Base-by-base conservation (phyloP, 1,140 invertebrate species). In the Camponotus pennsylvanicus region DNA sequence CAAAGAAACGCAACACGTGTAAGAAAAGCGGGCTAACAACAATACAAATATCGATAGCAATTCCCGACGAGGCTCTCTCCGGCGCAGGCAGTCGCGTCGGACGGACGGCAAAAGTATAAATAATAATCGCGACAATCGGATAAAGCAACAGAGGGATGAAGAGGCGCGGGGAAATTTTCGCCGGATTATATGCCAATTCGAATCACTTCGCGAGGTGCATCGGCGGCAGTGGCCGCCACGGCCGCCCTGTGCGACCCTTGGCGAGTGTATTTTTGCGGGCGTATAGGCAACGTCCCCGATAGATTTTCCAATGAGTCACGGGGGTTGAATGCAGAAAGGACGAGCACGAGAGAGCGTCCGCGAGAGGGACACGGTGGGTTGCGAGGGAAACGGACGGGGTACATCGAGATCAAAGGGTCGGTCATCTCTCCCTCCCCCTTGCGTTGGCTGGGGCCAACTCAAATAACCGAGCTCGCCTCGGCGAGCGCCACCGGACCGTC, bases 361-460 rank as follows among this genome's bases (percentile, higher is more conserved):
- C 87, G 87, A 85, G 86, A 87, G 88, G 85, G 91, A 89, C 87
- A 91, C 86, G 86, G 89, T 86, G 90, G 87, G 80, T 85, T 57
- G 37, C 57, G 89, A 80, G 76, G 78, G 84, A 71, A 82, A 64
- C 59, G 86, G 86, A 79, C 42, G 42, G 61, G 84, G 84, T 79
- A 90, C 88, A 89, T 90, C 92, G 93, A 95, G 94, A 95, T 95
- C 95, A 95, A 95, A 95, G 95, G 93, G 93, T 92, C 92, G 93
- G 92, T 94, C 92, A 93, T 93, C 92, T 91, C 92, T 59, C 91
- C 92, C 21, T 90, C 92, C 91, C 49, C 49, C 15, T 52, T 15
- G 91, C 91, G 91, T 88, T 52, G 67, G 89, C 90, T 93, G 87
- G 91, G 90, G 92, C 93, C 93, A 95, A 95, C 92, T 95, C 94